Evolutionary conservation across 2,113 vertebrate species (phyloP), one percentile per base, ranked within the genome.

Genomic region (Amphiprion percula): DNA sequence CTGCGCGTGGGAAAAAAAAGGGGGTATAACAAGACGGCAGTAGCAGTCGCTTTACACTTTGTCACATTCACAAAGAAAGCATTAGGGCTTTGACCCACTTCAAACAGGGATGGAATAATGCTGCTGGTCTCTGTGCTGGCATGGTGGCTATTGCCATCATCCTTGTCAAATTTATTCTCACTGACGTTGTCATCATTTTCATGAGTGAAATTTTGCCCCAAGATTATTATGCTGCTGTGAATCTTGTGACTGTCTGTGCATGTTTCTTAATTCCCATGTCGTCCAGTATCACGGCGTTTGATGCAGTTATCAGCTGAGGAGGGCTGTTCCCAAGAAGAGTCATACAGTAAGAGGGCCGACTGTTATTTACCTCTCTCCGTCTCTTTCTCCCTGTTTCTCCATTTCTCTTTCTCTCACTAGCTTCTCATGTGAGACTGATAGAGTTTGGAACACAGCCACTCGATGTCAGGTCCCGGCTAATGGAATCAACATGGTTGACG

Each of bases 401-500:
- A 72, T 83, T 63, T 74, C 77, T 85, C 74, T 80, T 69, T 79
- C 83, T 81, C 61, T 82, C 30, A 19, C 77, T 41, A 66, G 77
- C 78, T 60, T 80, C 63, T 83, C 78, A 86, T 90, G 85, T 79
- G 74, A 83, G 82, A 79, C 83, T 80, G 90, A 89, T 88, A 83
- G 80, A 87, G 88, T 75, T 68, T 88, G 80, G 77, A 89, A 83
- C 77, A 67, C 73, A 81, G 88, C 86, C 83, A 83, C 81, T 83
- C 17, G 75, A 87, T 91, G 88, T 92, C 91, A 92, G 75, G 52
- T 73, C 52, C 64, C 30, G 0, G 82, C 87, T 89, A 91, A 92
- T 91, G 76, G 90, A 92, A 91, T 92, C 89, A 91, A 91, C 90
- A 79, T 74, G 80, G 85, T 77, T 92, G 91, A 93, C 75, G 84